phyloP scores from a whole-genome alignment of 2,888 invertebrate genomes.

The Homarus gammarus region DNA sequence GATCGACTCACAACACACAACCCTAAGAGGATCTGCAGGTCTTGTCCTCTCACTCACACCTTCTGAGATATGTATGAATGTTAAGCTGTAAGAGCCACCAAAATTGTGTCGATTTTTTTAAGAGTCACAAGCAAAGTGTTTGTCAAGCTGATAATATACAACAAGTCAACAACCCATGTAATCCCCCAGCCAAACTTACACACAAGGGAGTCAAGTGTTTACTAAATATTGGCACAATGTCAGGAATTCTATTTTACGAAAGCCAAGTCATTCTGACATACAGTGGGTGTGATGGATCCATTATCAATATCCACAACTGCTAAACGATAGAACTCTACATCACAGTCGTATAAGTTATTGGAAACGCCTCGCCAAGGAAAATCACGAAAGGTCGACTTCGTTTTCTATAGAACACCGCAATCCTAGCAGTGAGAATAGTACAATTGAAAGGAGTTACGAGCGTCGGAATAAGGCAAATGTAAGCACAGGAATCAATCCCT shows the following conservation, averaged over 20 bases:
- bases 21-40: too few relatives aligned
- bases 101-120: too few relatives aligned
- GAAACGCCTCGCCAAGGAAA: background rate
- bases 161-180: background rate
- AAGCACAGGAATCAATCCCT: slow-evolving; percentile 18
- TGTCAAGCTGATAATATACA: too few relatives aligned
- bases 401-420: background rate
- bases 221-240: background rate
- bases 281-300: background rate
- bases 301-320: background rate
- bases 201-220: too few relatives aligned
- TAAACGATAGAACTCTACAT: background rate
- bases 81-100: too few relatives aligned
- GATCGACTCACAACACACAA: too few relatives aligned
- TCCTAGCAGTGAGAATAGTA: background rate
- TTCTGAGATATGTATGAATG: too few relatives aligned
- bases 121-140: too few relatives aligned
- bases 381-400: background rate
- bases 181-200: background rate
- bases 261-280: background rate
- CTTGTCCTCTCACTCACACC: too few relatives aligned
- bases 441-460: slow-evolving; percentile 3
- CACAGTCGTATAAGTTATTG: background rate
- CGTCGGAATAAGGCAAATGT: background rate
- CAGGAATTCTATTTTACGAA: background rate